Evolutionary conservation across 2,797 vertebrate species (phyloP).

Genomic region (Trachops cirrhosus): DNA sequence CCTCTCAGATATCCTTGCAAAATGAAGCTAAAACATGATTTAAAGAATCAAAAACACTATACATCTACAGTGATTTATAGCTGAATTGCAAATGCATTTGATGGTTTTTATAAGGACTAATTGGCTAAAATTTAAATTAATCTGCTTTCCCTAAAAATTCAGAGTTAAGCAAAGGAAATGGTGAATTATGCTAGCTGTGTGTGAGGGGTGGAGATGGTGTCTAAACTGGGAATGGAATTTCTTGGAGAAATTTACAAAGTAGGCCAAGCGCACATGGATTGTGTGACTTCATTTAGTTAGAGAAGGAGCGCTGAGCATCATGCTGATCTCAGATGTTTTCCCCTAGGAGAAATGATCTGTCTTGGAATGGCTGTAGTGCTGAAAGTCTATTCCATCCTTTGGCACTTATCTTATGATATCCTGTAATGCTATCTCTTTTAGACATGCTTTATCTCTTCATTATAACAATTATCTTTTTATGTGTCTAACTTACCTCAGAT

Average conservation of each 20-base stretch:
- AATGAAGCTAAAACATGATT: constrained; percentile 24
- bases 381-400: constrained; percentile 54
- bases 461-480: constrained; percentile 37
- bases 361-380: constrained; percentile 1
- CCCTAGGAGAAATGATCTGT: constrained; percentile 58
- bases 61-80: neutral
- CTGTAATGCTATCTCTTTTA: constrained; percentile 40
- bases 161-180: neutral
- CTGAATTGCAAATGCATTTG: constrained; percentile 8
- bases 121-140: constrained; percentile 27
- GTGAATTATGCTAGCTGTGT: neutral
- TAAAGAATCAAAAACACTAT: neutral
- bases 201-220: neutral
- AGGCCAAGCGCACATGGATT: neutral
- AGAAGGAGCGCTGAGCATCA: neutral
- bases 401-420: constrained; percentile 21
- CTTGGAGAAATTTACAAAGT: constrained; percentile 45
- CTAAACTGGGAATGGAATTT: neutral
- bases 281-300: constrained; percentile 59
- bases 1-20: neutral
- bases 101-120: neutral
- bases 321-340: constrained; percentile 47
- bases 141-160: neutral
- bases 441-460: constrained; percentile 45
- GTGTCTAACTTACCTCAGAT: neutral